Percentiles rank a stretch among this genome's conserved stretches.
Conservation (phyloP, 2,888 invertebrate genomes). For the Tetragnatha montana region DNA sequence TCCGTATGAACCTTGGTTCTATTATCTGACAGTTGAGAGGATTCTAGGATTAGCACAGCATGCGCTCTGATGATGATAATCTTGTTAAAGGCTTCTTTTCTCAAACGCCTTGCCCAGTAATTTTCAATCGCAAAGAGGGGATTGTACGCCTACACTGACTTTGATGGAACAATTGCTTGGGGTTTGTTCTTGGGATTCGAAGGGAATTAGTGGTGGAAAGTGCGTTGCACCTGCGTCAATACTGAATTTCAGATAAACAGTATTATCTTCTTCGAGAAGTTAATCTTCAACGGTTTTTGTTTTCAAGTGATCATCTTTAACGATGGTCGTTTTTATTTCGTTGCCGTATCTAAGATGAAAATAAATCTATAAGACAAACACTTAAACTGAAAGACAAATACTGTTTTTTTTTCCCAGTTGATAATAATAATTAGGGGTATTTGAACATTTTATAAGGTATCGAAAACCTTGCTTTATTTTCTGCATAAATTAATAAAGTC, state of each 20-base stretch:
- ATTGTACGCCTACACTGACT: neutral
- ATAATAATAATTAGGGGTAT: too few relatives aligned
- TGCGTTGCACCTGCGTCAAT: slow-evolving; percentile 27
- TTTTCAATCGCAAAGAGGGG: neutral
- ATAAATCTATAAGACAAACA: neutral
- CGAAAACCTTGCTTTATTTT: too few relatives aligned
- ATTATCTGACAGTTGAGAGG: slow-evolving; percentile 41
- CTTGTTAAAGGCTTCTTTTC: slow-evolving; percentile 27
- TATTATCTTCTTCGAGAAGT: neutral
- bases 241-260: slow-evolving; percentile 23
- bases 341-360: neutral
- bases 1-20: slow-evolving; percentile 15
- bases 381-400: too few relatives aligned
- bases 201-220: neutral
- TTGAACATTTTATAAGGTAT: too few relatives aligned
- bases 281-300: neutral
- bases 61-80: slow-evolving; percentile 17
- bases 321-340: neutral
- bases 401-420: too few relatives aligned
- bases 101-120: neutral
- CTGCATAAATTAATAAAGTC: too few relatives aligned
- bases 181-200: neutral
- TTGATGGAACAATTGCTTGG: neutral
- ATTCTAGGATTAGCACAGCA: slow-evolving; percentile 40
- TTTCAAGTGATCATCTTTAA: neutral